Evolutionary conservation across 2,113 vertebrate species (phyloP), one percentile per base, ranked within the genome.

Genomic region (Prunella himalayana): DNA sequence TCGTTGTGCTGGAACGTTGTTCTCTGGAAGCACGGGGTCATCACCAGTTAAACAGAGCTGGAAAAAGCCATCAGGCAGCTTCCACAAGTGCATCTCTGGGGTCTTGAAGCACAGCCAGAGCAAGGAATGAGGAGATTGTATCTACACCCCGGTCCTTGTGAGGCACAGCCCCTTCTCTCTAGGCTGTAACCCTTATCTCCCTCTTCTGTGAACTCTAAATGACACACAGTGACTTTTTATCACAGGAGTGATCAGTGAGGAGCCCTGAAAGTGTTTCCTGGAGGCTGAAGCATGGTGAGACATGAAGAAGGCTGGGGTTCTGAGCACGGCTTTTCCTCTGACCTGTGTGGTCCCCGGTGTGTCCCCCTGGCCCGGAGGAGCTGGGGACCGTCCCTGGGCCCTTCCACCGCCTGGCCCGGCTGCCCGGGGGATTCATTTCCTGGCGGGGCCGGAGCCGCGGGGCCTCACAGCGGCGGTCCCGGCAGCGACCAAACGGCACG

Each of bases 311-410:
- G 44, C 9, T 14, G 27, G 0, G 2, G 8, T 6, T 9, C 15
- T 2, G 13, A 37, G 28, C 30, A 7, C 3, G 3, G 15, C 1
- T 25, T 21, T 20, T 9, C 11, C 64, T 7, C 19, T 4, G 37
- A 28, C 19, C 2, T 1, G 1, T 0, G 15, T 0, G 12, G 31
- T 12, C 22, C 19, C 44, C 3, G 17, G 0, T 8, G 50, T 2
- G 5, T 14, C 27, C 19, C 73, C 5, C 39, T 4, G 56, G 10
- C 44, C 37, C 16, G 45, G 33, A 13, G 21, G 45, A 44, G 11
- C 27, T 7, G 45, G 33, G 53, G 14, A 18, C 18, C 22, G 4
- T 17, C 22, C 49, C 50, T 12, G 30, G 31, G 42, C 57, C 35
- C 42, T 57, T 12, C 20, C 42, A 31, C 56, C 2, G 21, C 17